Conservation (phyloP, 2,113 vertebrate genomes). For the Takifugu flavidus region DNA sequence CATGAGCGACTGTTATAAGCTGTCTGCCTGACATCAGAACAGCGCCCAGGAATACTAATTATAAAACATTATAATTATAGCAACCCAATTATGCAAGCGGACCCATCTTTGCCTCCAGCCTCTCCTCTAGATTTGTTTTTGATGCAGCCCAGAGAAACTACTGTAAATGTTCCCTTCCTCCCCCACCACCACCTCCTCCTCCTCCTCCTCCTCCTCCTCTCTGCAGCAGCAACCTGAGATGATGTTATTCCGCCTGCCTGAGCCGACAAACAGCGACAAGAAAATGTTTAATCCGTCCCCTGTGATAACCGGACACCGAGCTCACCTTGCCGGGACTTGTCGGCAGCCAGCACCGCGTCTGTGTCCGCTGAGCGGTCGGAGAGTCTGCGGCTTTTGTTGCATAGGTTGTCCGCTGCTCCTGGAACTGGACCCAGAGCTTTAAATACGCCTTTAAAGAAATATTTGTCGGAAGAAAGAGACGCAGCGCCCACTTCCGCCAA, state of each 20-base stretch:
- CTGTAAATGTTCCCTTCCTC: conserved; percentile 26
- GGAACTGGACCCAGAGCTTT: conserved; percentile 50
- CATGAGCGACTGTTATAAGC: background rate
- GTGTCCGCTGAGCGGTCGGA: conserved; percentile 29
- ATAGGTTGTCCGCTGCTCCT: conserved; percentile 37
- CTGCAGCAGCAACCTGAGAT: conserved; percentile 71
- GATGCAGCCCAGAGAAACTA: conserved; percentile 50
- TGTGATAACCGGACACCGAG: background rate
- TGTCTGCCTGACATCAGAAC: background rate
- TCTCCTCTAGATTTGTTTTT: conserved; percentile 42
- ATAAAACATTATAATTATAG: conserved; percentile 20
- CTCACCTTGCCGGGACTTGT: conserved; percentile 59
- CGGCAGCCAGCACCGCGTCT: conserved; percentile 40
- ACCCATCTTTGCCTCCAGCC: conserved; percentile 6
- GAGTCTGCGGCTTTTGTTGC: conserved; percentile 44
- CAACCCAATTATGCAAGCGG: conserved; percentile 21
- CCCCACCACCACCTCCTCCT: conserved; percentile 9
- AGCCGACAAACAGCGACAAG: conserved; percentile 19
- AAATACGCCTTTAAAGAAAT: conserved; percentile 69
- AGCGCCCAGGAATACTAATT: conserved; percentile 1
- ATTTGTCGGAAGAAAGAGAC: conserved; percentile 57
- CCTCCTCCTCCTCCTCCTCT: conserved; percentile 3
- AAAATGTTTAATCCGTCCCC: conserved; percentile 12
- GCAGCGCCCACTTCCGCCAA: conserved; percentile 54
- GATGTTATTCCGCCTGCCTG: conserved; percentile 40